Evolutionary conservation across 1,140 invertebrate genomes (phyloP), one percentile per base, ranked within the genome.

Genomic region (Heliconius congener): DNA sequence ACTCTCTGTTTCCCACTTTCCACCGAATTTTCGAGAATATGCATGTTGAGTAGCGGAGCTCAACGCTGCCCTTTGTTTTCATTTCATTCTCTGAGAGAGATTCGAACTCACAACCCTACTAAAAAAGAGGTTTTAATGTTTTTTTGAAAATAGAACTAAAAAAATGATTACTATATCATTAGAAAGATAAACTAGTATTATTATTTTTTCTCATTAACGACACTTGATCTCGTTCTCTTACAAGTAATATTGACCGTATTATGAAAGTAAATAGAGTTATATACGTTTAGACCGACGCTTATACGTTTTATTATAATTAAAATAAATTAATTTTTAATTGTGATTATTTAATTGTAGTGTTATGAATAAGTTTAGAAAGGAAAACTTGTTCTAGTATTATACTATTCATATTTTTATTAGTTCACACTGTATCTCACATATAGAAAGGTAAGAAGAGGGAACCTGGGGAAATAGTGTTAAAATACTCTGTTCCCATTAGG

Each of bases 171-270:
- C 60, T 27, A 66, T 30, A 66, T 66, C 60, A 30, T 30, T 66
- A 66, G 13, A 27, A 60, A 60, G 55, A 66, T 66, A 66, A 66
- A 66, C 60, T 66, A 66, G 60, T 66, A 66, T 30, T n/a, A n/a
- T 30, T 27, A 30, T n/a, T 66, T n/a, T 66, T 46, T 66, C 27
- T 66, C 60, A 66, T 66, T 66, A 66, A 66, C 4, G 60, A 66
- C 27, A 66, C 52, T 80, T 80, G 81, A 77, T 82, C 81, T 79
- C 75, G 72, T 76, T 66, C 60, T 60, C 55, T 66, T 30, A 66
- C 60, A 50, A n/a, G 66, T 71, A 81, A 79, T 77, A 79, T 82
- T 77, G 77, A 78, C 74, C 30, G 70, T 42, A 57, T 82, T 79
- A 77, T 80, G 81, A 82, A 80, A 82, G 60, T 30, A 78, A 76